Conservation (phyloP, 2,113 vertebrate species). For the Elephantulus edwardii region DNA sequence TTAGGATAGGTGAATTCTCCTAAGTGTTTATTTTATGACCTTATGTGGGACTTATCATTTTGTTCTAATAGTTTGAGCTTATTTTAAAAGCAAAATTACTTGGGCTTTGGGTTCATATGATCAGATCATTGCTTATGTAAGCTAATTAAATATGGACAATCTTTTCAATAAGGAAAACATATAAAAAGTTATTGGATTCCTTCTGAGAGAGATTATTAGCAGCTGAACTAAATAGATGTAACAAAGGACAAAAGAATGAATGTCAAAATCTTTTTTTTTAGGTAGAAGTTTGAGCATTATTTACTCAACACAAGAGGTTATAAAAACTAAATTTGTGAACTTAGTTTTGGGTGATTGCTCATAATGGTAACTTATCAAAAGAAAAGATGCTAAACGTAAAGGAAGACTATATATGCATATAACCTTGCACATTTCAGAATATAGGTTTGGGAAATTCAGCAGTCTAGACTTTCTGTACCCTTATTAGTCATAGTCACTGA, state of each 20-base stretch:
- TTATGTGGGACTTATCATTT: background rate
- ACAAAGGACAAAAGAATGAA: background rate
- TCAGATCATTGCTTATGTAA: background rate
- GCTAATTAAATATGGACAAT: constrained; percentile 29
- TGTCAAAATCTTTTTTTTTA: background rate
- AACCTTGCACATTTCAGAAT: background rate
- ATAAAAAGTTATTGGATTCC: background rate
- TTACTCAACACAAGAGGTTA: background rate
- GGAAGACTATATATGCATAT: background rate
- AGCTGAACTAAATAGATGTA: background rate
- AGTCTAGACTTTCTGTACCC: background rate
- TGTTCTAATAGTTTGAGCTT: background rate
- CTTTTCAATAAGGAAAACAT: background rate
- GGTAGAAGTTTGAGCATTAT: background rate
- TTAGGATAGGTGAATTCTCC: background rate
- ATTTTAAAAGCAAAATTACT: background rate
- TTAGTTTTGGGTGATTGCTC: background rate
- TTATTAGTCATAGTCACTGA: background rate
- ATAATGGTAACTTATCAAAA: background rate
- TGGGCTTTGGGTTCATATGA: background rate
- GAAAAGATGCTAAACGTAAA: background rate
- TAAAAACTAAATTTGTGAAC: background rate
- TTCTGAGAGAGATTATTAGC: background rate
- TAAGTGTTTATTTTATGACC: background rate
- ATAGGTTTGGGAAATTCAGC: background rate